Conservation (phyloP, 2,888 invertebrate genomes). For the Xanthia icteritia region DNA sequence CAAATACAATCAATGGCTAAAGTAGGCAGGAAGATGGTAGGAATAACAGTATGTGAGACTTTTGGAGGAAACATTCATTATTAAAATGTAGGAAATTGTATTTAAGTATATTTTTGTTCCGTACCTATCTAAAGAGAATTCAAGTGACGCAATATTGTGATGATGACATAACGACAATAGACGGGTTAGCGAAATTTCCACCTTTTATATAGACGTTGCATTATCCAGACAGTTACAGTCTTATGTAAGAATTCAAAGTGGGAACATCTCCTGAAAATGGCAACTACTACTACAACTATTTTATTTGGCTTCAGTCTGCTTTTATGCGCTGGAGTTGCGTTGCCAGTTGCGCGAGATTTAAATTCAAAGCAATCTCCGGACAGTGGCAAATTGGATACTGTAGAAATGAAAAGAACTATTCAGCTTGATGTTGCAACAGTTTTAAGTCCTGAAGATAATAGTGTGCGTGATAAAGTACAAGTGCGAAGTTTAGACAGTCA, state of each 20-base stretch:
- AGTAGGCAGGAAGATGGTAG: background rate
- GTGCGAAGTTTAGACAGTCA: background rate
- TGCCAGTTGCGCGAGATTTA: background rate
- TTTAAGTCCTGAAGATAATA: background rate
- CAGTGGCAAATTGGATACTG: background rate
- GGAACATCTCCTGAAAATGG: conserved; percentile 7
- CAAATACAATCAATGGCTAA: background rate
- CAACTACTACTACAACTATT: background rate
- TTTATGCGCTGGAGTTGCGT: background rate
- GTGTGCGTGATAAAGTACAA: background rate
- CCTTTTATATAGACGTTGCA: conserved; percentile 1
- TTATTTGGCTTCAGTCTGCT: background rate
- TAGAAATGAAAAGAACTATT: background rate
- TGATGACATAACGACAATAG: conserved; percentile 8
- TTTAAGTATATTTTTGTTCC: background rate
- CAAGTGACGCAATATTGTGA: conserved; percentile 36
- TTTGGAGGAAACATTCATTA: background rate
- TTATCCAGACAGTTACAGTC: conserved; percentile 6
- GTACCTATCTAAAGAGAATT: no score
- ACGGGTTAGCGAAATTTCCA: conserved; percentile 7
- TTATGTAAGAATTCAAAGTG: conserved; percentile 21
- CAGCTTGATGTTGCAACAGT: background rate
- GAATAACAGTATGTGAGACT: no score
- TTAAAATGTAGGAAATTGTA: background rate
- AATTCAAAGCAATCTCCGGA: background rate